Evolutionary conservation across 2,113 vertebrate genomes (phyloP), one percentile per base, ranked within the genome.

Genomic region (Entelurus aequoreus): DNA sequence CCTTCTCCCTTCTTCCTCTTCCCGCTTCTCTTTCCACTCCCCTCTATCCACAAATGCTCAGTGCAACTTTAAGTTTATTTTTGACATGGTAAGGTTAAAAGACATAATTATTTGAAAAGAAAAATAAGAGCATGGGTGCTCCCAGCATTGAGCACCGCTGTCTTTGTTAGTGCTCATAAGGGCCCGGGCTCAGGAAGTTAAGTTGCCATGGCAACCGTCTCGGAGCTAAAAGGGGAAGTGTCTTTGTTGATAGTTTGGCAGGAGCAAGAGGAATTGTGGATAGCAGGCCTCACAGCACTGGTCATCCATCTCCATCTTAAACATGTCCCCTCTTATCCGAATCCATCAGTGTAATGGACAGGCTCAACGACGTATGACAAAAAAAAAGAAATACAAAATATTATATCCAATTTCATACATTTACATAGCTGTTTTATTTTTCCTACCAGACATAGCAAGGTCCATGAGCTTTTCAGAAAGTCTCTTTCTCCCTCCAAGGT

Each of bases 271-370:
- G 69, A 75, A 68, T 83, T 84, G 80, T 83, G 81, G 75, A 82
- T 83, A 81, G 80, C 66, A 68, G 78, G 74, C 77, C 69, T 50
- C 78, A 69, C 65, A 75, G 74, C 65, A 65, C 48, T 62, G 76
- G 62, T 78, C 84, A 86, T 84, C 69, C 83, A 84, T 88, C 77
- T 83, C 69, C 84, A 87, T 86, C 84, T 72, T 61, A 71, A 75
- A 65, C 76, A 69, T 72, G 62, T 73, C 60, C 66, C 44, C 11
- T 11, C 55, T 64, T 75, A 65, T 74, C 62, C 60, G 56, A 65
- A 68, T 66, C 55, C 54, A 42, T 71, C 68, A 59, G 56, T 62
- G 48, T 35, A 14, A 14, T 58, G 44, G 62, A 62, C 40, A 7
- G 65, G 56, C 68, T 62, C 9, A 2, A 44, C 36, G 60, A 65